A percentile compares a stretch with the other conserved stretches of the same genome.
phyloP scores from a whole-genome alignment of 2,888 invertebrate species.

The Papilio protenor region DNA sequence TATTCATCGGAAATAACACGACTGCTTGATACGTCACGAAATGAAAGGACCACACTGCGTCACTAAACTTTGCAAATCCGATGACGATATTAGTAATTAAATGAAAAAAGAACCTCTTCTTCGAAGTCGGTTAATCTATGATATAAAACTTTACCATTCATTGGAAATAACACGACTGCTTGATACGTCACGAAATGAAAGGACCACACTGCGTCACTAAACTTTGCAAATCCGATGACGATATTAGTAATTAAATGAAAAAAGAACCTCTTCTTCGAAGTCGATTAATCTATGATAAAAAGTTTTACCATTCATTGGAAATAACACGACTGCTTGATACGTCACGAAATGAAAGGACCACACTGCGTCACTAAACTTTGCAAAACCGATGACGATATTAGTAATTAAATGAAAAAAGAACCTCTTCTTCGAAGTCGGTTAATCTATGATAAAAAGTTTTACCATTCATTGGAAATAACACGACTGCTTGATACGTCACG shows the following conservation, averaged over 20 bases:
- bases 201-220: constrained; percentile 24
- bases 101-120: too few species aligned
- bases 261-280: too few species aligned
- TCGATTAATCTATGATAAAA: constrained; percentile 9
- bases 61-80: background rate
- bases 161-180: constrained; percentile 28
- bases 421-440: too few species aligned
- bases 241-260: background rate
- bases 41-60: constrained; percentile 19
- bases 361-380: constrained; percentile 21
- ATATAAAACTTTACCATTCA: constrained; percentile 26
- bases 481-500: constrained; percentile 4
- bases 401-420: background rate
- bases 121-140: background rate
- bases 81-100: constrained; percentile 12
- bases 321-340: constrained; percentile 11
- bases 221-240: background rate
- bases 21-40: constrained; percentile 1
- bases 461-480: constrained; percentile 33
- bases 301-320: constrained; percentile 30
- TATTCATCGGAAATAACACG: constrained; percentile 34
- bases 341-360: constrained; percentile 4
- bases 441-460: constrained; percentile 12
- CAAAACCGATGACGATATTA: background rate
- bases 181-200: constrained; percentile 4